Percentiles rank a stretch among this genome's conserved stretches.
Conservation (phyloP, 2,113 vertebrate species). For the Phocoena sinus region DNA sequence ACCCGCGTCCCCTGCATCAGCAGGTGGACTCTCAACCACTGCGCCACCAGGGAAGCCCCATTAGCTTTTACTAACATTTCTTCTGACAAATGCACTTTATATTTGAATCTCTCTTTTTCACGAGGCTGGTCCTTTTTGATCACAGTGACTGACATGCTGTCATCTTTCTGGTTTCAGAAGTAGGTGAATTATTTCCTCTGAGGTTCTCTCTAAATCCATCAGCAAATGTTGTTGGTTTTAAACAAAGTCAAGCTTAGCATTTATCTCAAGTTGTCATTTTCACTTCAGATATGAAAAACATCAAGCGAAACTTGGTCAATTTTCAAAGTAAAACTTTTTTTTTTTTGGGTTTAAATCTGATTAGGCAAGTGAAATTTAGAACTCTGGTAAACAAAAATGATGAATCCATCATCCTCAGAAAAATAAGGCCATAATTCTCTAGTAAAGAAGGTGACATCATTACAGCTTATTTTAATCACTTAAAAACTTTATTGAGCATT, state of each 20-base stretch:
- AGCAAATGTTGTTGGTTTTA: neutral
- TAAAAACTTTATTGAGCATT: neutral
- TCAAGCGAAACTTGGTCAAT: neutral
- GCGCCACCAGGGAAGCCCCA: too few species aligned
- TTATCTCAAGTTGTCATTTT: conserved; percentile 3
- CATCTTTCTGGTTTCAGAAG: neutral
- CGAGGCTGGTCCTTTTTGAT: neutral
- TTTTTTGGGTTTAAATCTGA: neutral
- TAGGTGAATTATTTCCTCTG: neutral
- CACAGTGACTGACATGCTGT: neutral
- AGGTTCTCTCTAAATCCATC: neutral
- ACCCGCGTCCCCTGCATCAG: too few species aligned
- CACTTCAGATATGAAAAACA: neutral
- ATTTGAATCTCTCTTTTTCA: neutral
- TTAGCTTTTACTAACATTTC: neutral
- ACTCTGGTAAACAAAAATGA: conserved; percentile 12
- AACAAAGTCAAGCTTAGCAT: neutral
- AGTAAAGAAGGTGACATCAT: neutral
- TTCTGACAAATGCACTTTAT: neutral
- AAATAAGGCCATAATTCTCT: conserved; percentile 10
- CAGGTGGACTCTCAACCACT: too few species aligned
- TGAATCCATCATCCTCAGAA: neutral
- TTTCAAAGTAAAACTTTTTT: neutral
- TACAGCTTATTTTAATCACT: neutral
- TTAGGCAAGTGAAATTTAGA: conserved; percentile 20